A percentile compares a stretch with the other conserved stretches of the same genome.
These are phyloP conservation scores for Cancer borealis DNA, from an alignment of 2,888 invertebrate species.

Conservation along the genomic window DNA sequence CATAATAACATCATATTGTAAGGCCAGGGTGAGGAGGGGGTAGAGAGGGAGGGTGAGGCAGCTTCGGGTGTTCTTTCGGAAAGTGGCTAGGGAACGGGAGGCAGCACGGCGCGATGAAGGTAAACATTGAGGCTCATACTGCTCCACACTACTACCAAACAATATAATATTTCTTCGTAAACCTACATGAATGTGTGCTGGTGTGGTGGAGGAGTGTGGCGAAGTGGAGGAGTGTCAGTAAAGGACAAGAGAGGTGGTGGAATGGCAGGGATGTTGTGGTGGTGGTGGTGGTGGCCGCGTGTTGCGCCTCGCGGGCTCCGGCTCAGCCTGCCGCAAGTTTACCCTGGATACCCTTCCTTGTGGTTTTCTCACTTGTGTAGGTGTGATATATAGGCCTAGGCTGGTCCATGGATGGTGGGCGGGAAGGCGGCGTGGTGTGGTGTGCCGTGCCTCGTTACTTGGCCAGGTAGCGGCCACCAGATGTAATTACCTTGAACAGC, in stretches of 20 bases:
- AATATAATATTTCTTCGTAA: background rate
- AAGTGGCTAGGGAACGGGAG: constrained; percentile 33
- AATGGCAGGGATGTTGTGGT: background rate
- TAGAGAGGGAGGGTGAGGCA: background rate
- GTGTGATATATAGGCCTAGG: background rate
- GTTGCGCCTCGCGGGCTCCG: background rate
- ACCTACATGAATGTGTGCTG: background rate
- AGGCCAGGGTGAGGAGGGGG: background rate
- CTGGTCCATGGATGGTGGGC: background rate
- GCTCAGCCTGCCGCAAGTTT: background rate
- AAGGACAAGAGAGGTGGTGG: background rate
- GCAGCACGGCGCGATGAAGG: constrained; percentile 50
- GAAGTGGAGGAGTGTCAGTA: background rate
- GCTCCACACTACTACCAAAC: background rate
- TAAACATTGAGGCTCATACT: background rate
- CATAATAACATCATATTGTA: background rate
- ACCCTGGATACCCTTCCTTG: background rate
- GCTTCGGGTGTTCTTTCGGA: constrained; percentile 31
- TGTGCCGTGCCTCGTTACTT: background rate
- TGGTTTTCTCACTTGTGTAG: background rate
- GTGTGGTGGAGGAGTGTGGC: background rate
- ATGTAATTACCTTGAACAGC: no score
- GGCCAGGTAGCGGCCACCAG: no score
- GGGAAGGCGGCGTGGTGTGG: background rate
- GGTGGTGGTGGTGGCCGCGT: background rate